Evolutionary conservation across 1,140 invertebrate genomes (phyloP), one percentile per base, ranked within the genome.

Genomic region (Ostrea denselamellosa): DNA sequence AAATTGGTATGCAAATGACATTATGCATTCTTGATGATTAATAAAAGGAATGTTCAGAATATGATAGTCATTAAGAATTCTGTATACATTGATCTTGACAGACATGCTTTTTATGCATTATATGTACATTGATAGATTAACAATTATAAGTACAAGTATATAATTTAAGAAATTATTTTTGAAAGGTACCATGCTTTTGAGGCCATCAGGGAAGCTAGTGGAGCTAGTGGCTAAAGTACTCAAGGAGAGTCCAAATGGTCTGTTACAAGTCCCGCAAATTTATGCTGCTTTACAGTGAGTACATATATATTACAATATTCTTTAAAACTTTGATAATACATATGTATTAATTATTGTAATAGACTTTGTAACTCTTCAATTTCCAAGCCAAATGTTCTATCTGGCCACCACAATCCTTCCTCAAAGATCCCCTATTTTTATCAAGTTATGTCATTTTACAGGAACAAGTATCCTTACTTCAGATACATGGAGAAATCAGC

Each of bases 241-340:
- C n/a, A 87, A 89, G 82, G 88, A 85, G 10, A 93, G 92, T 87
- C 93, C 93, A 84, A 91, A 93, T 90, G 92, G 91, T n/a, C 86
- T 93, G 12, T 83, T 93, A 5, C 93, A 93, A 88, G 93, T 93
- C n/a, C 92, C 93, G 58, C 93, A 93, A 71, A 92, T 93, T 56
- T 93, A 93, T 85, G 90, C 89, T 25, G 90, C 86, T 82, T 86
- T 93, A 17, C 91, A 92, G 92, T 92, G 90, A 86, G 92, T 92
- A 53, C 56, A 22, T 17, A 28, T 65, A 12, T 44, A 88, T 12
- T 8, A 12, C 12, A 28, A 9, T 22, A 77, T n/a, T n/a, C n/a
- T n/a, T 51, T 8, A 71, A 7, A 44, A 34, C 14, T 85, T 51
- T 56, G 52, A 85, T 25, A 22, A 82, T 82, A 19, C 77, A 44